Conservation (phyloP, 2,888 invertebrate species). For the Deilephila elpenor region DNA sequence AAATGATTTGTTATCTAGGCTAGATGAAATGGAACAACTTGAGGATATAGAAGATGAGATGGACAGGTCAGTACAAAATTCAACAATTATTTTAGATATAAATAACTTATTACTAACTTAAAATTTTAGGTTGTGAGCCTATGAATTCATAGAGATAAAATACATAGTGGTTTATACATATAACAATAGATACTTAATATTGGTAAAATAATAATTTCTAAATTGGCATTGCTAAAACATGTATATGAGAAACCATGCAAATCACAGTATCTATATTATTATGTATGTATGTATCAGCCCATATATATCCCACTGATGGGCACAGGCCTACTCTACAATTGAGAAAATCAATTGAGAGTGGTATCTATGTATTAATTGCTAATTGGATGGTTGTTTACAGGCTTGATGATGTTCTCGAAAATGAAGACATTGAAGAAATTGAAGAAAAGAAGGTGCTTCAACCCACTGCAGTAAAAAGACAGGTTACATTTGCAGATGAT, state of each 20-base stretch:
- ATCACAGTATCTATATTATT: too few relatives aligned
- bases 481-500: slow-evolving; percentile 74
- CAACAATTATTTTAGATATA: too few relatives aligned
- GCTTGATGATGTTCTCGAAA: slow-evolving; percentile 60
- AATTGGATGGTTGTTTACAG: slow-evolving; percentile 34
- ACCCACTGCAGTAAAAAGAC: slow-evolving; percentile 51
- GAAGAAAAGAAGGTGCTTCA: slow-evolving; percentile 39
- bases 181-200: neutral
- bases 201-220: neutral
- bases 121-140: too few relatives aligned
- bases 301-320: too few relatives aligned
- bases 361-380: slow-evolving; percentile 26
- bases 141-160: too few relatives aligned
- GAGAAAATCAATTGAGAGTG: too few relatives aligned
- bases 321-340: too few relatives aligned
- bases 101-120: too few relatives aligned
- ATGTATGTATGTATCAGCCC: too few relatives aligned
- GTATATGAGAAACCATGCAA: too few relatives aligned
- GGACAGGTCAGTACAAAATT: slow-evolving; percentile 58
- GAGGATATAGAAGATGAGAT: slow-evolving; percentile 85
- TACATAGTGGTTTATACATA: too few relatives aligned
- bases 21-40: slow-evolving; percentile 83
- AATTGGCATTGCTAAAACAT: too few relatives aligned
- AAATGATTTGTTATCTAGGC: slow-evolving; percentile 72
- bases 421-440: slow-evolving; percentile 53